phyloP scores from a whole-genome alignment of 2,113 vertebrate species.

The Cynopterus brachyotis region DNA sequence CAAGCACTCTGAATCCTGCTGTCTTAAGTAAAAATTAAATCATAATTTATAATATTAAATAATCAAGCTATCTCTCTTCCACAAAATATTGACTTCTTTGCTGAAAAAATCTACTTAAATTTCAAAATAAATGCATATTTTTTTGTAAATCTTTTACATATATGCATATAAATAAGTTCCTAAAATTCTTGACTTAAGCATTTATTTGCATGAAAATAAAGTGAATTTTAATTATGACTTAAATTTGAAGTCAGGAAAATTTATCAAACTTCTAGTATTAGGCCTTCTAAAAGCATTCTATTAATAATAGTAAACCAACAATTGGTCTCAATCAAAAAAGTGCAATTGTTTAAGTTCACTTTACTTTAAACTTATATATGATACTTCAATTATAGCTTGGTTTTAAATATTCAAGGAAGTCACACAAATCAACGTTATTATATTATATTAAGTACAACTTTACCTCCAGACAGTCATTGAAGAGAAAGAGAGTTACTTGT shows the following conservation, averaged over 20 bases:
- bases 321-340: neutral
- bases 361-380: neutral
- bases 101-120: conserved; percentile 9
- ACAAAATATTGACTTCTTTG: neutral
- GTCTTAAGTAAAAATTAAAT: neutral
- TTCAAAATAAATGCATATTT: conserved; percentile 13
- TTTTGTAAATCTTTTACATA: neutral
- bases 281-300: neutral
- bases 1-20: neutral
- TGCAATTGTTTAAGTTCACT: neutral
- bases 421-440: neutral
- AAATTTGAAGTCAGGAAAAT: conserved; percentile 26
- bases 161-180: neutral
- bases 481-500: conserved; percentile 96
- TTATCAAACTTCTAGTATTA: neutral
- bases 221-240: conserved; percentile 31
- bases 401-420: conserved; percentile 26
- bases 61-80: neutral
- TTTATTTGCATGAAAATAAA: conserved; percentile 36
- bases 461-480: conserved; percentile 98
- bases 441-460: conserved; percentile 14
- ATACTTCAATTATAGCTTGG: neutral
- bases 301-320: conserved; percentile 3
- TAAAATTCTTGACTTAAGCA: conserved; percentile 2
- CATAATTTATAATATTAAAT: neutral